Base-by-base conservation (phyloP, 2,113 vertebrate genomes). In the Piaya cayana region DNA sequence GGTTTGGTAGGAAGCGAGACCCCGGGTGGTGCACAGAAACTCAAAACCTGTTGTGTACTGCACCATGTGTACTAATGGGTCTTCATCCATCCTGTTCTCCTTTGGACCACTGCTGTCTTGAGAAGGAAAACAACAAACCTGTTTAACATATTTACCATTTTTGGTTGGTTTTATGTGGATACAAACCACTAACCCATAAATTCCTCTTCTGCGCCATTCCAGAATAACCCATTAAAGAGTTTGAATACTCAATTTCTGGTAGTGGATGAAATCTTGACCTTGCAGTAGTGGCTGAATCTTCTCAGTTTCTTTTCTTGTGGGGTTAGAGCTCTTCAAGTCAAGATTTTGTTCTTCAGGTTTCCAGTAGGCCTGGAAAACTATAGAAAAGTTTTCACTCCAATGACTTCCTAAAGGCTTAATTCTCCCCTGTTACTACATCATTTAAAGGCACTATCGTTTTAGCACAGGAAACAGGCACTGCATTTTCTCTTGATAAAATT, bases 401-500 rank as follows among this genome's bases (percentile, higher is more conserved):
- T 91, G 32, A 42, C 75, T 82, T 92, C 77, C n/a, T 60, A 77
- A 88, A 91, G 69, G 27, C 17, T 86, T 87, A 64, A 45, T 82
- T 70, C 37, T 16, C 65, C 9, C 4, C 15, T 36, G 64, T 76
- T 39, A 53, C 68, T 86, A 39, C 36, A 64, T 34, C 77, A 43
- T 92, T 91, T 89, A 56, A 91, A 91, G 30, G 36, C 70, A 34
- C 32, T 6, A 3, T 63, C 21, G 39, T 88, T 88, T 90, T 88
- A 26, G 2, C 49, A 64, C 25, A 71, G 64, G 82, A 92, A 92
- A 37, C 62, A 86, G 42, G 29, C 59, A 37, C 43, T 42, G 72
- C 25, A 86, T 88, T 68, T 95, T 67, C 60, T 92, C 25, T 83
- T 84, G 76, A 53, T 88, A 90, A 78, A 86, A 86, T 92, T 86